Conservation (phyloP, 2,113 vertebrate species). For the Campylorhamphus procurvoides region DNA sequence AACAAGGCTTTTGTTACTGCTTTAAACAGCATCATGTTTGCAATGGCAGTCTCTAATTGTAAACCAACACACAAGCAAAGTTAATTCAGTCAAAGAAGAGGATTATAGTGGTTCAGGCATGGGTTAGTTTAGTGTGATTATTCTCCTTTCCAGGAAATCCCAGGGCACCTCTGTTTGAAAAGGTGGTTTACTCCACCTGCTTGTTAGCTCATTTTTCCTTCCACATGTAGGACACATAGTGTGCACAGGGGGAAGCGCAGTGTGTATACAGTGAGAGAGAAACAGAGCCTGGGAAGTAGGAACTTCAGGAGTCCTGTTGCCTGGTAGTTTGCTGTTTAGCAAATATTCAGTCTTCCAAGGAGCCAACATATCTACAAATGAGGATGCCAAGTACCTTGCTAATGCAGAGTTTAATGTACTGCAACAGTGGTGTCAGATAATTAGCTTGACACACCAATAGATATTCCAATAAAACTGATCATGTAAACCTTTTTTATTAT, state of each 20-base stretch:
- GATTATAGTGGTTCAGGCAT: background rate
- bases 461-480: conserved; percentile 39
- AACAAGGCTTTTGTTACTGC: background rate
- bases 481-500: background rate
- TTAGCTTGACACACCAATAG: conserved; percentile 54
- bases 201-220: background rate
- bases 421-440: conserved; percentile 43
- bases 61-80: background rate
- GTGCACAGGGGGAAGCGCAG: fast-evolving
- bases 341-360: background rate
- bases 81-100: background rate
- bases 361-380: background rate
- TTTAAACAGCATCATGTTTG: background rate
- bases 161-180: background rate
- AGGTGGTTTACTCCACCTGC: background rate
- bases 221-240: fast-evolving
- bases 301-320: background rate
- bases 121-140: background rate
- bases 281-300: background rate
- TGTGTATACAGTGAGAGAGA: fast-evolving
- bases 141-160: background rate
- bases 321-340: background rate
- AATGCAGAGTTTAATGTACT: conserved; percentile 59
- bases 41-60: background rate
- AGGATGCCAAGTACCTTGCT: conserved; percentile 48